These are phyloP conservation scores for Eulacestoma nigropectus DNA, from an alignment of 2,113 vertebrate genomes.

Conservation along the genomic window DNA sequence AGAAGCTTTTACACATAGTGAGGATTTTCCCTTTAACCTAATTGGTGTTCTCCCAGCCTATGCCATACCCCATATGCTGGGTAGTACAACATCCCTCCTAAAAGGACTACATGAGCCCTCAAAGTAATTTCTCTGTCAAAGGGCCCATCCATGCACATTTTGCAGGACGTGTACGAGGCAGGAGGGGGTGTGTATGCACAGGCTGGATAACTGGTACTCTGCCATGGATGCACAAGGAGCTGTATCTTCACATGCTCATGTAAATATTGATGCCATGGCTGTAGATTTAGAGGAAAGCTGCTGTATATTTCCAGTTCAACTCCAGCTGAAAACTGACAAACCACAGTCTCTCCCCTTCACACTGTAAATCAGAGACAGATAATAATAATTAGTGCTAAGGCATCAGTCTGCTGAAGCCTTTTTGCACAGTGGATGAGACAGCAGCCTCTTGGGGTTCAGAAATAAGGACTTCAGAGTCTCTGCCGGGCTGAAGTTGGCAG, in stretches of 20 bases:
- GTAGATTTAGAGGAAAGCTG: neutral
- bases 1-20: neutral
- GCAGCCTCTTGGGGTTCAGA: neutral
- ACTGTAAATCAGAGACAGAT: neutral
- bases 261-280: neutral
- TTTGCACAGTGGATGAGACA: neutral
- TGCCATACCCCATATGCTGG: neutral
- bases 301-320: neutral
- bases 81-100: neutral
- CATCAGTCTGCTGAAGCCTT: neutral
- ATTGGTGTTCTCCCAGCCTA: neutral
- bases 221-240: neutral
- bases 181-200: rapidly evolving
- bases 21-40: neutral
- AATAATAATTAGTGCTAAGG: neutral
- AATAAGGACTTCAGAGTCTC: neutral
- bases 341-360: neutral
- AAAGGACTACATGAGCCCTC: neutral
- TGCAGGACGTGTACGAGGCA: neutral
- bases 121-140: neutral
- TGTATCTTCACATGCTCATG: neutral
- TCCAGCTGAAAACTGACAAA: neutral
- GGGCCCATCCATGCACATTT: neutral
- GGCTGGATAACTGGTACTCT: neutral
- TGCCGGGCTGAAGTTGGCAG: neutral